Evolutionary conservation across 2,797 vertebrate species (phyloP).

Genomic region (Poecilia velifera): DNA sequence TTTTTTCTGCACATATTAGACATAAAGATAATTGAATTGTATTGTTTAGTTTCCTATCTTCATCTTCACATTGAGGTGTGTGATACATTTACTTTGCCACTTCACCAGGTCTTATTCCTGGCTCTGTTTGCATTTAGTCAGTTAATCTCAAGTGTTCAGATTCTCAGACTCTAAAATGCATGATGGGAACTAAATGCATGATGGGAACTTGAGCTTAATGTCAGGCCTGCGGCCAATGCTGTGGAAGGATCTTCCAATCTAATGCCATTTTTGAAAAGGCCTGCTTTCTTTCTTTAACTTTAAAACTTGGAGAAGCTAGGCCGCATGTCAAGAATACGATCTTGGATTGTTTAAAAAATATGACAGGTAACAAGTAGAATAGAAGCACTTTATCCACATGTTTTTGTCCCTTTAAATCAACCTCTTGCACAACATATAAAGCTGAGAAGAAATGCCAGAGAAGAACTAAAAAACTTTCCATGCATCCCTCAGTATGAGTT

Average conservation of each 20-base stretch:
- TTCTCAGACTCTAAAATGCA: neutral
- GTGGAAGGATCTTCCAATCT: neutral
- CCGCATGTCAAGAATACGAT: neutral
- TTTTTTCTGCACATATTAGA: neutral
- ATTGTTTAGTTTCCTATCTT: neutral
- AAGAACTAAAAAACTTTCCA: neutral
- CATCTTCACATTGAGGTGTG: neutral
- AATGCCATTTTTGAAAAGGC: neutral
- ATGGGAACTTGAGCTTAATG: neutral
- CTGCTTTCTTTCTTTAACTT: neutral
- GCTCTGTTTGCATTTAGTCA: neutral
- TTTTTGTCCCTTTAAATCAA: neutral
- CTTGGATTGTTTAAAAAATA: neutral
- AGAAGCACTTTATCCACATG: neutral
- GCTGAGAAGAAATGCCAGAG: neutral
- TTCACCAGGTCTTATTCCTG: neutral
- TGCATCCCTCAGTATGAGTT: neutral
- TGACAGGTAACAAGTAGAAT: neutral
- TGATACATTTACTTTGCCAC: neutral
- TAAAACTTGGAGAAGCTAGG: no score
- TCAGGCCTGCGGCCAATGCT: neutral
- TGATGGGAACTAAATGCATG: neutral
- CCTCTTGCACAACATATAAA: neutral
- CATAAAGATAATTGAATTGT: neutral
- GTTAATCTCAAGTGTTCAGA: neutral